Conservation (phyloP, 2,797 vertebrate genomes). For the Aldrovandia affinis region DNA sequence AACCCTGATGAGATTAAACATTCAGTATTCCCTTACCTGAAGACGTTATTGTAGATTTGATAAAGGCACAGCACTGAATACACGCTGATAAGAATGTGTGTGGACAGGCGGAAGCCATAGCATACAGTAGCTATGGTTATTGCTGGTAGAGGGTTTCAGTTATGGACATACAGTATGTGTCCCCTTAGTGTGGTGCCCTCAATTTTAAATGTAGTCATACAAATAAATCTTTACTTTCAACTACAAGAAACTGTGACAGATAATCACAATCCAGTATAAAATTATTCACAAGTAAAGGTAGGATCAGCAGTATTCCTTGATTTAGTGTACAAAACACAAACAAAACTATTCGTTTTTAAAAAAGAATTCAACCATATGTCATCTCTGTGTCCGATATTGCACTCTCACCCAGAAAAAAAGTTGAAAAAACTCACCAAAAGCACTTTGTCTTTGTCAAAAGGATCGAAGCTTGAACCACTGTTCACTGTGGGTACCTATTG, state of each 20-base stretch:
- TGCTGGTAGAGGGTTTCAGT: not conserved
- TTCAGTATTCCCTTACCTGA: no score
- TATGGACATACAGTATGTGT: not conserved
- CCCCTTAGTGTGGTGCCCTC: no score
- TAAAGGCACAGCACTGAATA: no score
- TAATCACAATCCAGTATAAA: no score
- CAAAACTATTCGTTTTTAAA: not conserved
- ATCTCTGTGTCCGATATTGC: not conserved
- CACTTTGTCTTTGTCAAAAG: conserved; percentile 46
- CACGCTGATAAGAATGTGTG: no score
- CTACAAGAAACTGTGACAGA: no score
- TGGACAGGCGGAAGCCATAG: not conserved
- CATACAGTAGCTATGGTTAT: not conserved
- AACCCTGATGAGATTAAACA: no score
- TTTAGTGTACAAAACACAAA: not conserved
- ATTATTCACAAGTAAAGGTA: no score
- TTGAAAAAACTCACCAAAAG: conserved; percentile 66
- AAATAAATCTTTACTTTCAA: no score
- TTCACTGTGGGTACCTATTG: conserved; percentile 55
- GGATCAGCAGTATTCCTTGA: no score
- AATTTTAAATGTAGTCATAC: no score
- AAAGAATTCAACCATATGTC: not conserved
- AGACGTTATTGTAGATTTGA: no score
- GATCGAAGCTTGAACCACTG: conserved; percentile 34
- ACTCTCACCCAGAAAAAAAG: not conserved